Percentiles rank a stretch among this genome's conserved stretches.
phyloP scores from a whole-genome alignment of 1,140 invertebrate genomes.

The Uloborus diversus region DNA sequence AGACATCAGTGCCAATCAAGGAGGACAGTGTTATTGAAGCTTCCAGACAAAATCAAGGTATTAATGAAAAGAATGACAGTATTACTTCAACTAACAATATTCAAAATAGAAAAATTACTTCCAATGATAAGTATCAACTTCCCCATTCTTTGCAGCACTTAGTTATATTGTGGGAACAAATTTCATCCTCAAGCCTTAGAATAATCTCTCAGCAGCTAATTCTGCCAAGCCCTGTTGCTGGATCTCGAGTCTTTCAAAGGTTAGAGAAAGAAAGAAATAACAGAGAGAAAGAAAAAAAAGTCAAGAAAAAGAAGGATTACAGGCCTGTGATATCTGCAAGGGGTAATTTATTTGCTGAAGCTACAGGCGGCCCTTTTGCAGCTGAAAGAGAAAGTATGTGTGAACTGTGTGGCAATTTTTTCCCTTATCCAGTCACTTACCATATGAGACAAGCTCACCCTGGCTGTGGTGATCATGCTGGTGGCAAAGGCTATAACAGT shows the following conservation, averaged over 20 bases:
- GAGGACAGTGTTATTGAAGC: constrained; percentile 48
- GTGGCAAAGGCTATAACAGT: constrained; percentile 87
- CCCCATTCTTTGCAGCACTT: constrained; percentile 84
- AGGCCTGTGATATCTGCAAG: constrained; percentile 21
- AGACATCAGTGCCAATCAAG: constrained; percentile 54
- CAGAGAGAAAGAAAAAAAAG: constrained; percentile 61
- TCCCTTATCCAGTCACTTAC: constrained; percentile 84
- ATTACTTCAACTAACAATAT: not conserved
- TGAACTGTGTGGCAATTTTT: constrained; percentile 83
- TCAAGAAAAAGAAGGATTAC: constrained; percentile 66
- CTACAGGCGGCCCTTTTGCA: constrained; percentile 59
- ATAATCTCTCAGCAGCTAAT: constrained; percentile 72
- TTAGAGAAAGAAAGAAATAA: constrained; percentile 67
- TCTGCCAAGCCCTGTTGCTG: constrained; percentile 61
- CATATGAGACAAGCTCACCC: constrained; percentile 91
- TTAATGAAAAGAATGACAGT: constrained; percentile 34
- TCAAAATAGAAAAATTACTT: constrained; percentile 13
- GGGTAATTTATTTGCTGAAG: constrained; percentile 66
- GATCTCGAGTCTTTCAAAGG: constrained; percentile 59
- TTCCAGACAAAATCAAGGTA: constrained; percentile 1
- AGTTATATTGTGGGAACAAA: constrained; percentile 83
- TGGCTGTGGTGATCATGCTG: constrained; percentile 87
- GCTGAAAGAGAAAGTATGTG: constrained; percentile 75
- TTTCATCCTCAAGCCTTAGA: constrained; percentile 76
- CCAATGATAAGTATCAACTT: constrained; percentile 64